Evolutionary conservation across 2,113 vertebrate species (phyloP).

Genomic region (Odobenus rosmarus): DNA sequence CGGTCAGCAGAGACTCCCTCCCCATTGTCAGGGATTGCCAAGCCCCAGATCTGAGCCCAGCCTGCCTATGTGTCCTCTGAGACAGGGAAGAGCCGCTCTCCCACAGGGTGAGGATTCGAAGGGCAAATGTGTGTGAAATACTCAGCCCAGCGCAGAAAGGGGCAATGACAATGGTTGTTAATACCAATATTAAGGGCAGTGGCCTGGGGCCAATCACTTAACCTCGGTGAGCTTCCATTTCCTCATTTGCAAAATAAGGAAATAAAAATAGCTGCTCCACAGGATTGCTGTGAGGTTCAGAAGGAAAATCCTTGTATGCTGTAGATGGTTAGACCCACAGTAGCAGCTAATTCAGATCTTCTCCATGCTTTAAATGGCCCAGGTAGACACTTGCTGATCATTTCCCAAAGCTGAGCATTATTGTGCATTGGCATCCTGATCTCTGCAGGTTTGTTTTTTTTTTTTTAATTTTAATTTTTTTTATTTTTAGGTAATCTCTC

Average conservation of each 20-base stretch:
- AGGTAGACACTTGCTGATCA: accelerated
- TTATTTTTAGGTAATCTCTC: not conserved
- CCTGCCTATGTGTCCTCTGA: not conserved
- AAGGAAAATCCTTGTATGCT: not conserved
- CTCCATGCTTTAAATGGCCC: not conserved
- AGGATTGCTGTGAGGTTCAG: not conserved
- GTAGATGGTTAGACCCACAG: not conserved
- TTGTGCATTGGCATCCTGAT: not conserved
- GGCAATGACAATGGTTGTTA: not conserved
- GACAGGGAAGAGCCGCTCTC: not conserved
- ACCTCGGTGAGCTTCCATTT: slow-evolving; percentile 50
- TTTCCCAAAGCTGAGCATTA: not conserved
- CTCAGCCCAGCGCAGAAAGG: not conserved
- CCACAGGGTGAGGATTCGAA: not conserved
- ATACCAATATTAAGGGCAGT: not conserved
- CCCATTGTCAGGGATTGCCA: not conserved
- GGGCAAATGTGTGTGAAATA: not conserved
- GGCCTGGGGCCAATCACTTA: slow-evolving; percentile 18
- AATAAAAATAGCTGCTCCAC: slow-evolving; percentile 45
- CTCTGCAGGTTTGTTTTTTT: not conserved
- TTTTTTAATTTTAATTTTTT: not conserved
- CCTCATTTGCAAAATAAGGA: slow-evolving; percentile 47
- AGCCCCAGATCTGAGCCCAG: not conserved
- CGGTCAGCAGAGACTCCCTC: not conserved
- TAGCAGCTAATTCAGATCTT: not conserved